Percentiles rank a stretch among this genome's conserved stretches.
phyloP scores from a whole-genome alignment of 2,888 invertebrate species.

The Phyllotreta cruciferae region DNA sequence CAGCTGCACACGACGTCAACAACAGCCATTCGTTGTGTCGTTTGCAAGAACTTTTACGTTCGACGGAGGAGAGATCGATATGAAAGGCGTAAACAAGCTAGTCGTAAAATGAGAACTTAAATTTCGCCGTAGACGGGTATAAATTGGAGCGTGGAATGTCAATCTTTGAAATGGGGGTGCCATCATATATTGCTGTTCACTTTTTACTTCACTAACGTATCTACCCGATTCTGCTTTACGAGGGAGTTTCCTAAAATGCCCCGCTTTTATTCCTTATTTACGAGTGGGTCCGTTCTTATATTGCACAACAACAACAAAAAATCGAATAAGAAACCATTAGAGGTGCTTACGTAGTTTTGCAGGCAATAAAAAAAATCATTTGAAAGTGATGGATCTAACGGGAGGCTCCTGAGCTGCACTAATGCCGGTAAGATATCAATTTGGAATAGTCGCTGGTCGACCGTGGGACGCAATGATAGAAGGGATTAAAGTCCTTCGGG shows the following conservation, averaged over 20 bases:
- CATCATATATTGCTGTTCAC: conserved; percentile 48
- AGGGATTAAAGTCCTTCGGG: conserved; percentile 51
- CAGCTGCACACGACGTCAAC: conserved; percentile 6
- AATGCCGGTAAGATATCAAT: conserved; percentile 42
- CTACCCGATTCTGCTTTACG: conserved; percentile 44
- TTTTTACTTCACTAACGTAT: conserved; percentile 49
- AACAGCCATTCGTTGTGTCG: conserved; percentile 5
- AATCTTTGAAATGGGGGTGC: conserved; percentile 53
- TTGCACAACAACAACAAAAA: too few relatives aligned
- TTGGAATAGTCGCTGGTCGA: conserved; percentile 46
- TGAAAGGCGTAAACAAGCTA: conserved; percentile 31
- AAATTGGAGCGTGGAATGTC: conserved; percentile 54
- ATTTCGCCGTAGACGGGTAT: conserved; percentile 40
- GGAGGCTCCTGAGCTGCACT: conserved; percentile 33
- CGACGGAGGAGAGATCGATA: conserved; percentile 1
- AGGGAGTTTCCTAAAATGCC: conserved; percentile 35
- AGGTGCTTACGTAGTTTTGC: too few relatives aligned
- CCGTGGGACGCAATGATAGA: conserved; percentile 51
- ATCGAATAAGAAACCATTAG: too few relatives aligned
- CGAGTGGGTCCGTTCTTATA: conserved; percentile 10
- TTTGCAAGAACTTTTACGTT: conserved; percentile 14
- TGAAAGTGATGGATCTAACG: too few relatives aligned
- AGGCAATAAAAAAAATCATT: too few relatives aligned
- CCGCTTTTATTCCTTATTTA: conserved; percentile 40
- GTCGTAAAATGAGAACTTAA: conserved; percentile 45